Base-by-base conservation (phyloP, 2,888 invertebrate genomes). In the Drosophila quinaria region DNA sequence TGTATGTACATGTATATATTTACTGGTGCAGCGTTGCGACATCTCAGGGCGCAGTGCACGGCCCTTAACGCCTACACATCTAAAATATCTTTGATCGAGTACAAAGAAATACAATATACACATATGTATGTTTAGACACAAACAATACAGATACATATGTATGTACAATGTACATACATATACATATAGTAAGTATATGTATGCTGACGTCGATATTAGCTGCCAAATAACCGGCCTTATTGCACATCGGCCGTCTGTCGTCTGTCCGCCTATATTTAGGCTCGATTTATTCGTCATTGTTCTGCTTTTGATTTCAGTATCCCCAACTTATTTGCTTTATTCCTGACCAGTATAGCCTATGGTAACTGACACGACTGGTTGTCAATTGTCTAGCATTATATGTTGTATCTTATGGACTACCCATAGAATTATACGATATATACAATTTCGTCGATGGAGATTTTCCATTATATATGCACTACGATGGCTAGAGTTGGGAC, bases 211-310 rank as follows among this genome's bases (percentile, higher is more conserved):
- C 75, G 82, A 67, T 65, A 56, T 64, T 59, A 42, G 63, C 76
- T 80, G 80, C 77, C 62, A 66, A 75, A 58, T 64, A 56, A 52
- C 56, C 86, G 82, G 86, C 88, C 86, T 85, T 78, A 81, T 42
- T 51, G 71, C 74, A 70, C 51, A 56, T 66, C 63, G 49, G 33
- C 54, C 58, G 61, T 68, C 62, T 25, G 59, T 55, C 61, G 47
- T 59, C 52, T 31, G 62, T 46, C 49, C 54, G 47, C 35, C 69
- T 54, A 55, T 68, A 29, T 29, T 29, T 29, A 60, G 62, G 60
- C 77, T 65, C 81, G 64, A 78, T 66, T 47, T 78, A 81, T 87
- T 81, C 87, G 87, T 87, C 81, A 87, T 84, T 81, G 85, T 74
- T 81, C 81, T 67, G 74, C 64, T 74, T 74, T 68, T 66, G 49